phyloP scores from a whole-genome alignment of 2,888 invertebrate genomes.

The Syrista parreyssii region DNA sequence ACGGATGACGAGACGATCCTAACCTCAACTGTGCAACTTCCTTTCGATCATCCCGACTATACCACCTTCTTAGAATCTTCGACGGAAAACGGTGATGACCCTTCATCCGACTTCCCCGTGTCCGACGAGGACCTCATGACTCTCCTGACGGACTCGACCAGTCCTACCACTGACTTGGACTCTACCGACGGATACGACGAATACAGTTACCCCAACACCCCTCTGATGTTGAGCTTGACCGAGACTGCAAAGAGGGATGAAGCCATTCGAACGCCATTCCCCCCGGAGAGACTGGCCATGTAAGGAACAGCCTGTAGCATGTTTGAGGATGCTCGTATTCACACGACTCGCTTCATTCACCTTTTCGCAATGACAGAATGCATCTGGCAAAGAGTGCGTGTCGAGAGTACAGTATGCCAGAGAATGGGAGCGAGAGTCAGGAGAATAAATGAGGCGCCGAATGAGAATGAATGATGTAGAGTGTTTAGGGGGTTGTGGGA shows the following conservation, averaged over 20 bases:
- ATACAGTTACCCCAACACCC: slow-evolving; percentile 1
- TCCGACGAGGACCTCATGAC: slow-evolving; percentile 12
- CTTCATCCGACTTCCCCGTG: background rate
- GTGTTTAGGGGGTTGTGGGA: background rate
- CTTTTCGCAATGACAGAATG: background rate
- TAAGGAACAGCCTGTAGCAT: slow-evolving; percentile 17
- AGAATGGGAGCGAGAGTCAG: background rate
- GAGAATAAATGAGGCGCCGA: background rate
- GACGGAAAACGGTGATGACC: background rate
- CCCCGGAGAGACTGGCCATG: slow-evolving; percentile 36
- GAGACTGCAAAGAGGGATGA: slow-evolving; percentile 71
- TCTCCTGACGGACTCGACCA: slow-evolving; percentile 10
- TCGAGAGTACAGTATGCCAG: background rate
- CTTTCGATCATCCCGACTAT: background rate
- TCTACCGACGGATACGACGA: background rate
- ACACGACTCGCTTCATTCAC: background rate
- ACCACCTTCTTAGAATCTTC: background rate
- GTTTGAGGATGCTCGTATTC: background rate
- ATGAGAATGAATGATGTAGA: background rate
- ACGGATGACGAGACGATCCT: background rate
- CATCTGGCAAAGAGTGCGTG: background rate
- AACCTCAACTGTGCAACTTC: background rate
- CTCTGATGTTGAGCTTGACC: slow-evolving; percentile 70
- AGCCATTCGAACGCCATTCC: slow-evolving; percentile 67
- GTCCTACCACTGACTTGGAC: background rate